phyloP scores from a whole-genome alignment of 1,140 invertebrate genomes.

The Lordiphosa clarofinis region DNA sequence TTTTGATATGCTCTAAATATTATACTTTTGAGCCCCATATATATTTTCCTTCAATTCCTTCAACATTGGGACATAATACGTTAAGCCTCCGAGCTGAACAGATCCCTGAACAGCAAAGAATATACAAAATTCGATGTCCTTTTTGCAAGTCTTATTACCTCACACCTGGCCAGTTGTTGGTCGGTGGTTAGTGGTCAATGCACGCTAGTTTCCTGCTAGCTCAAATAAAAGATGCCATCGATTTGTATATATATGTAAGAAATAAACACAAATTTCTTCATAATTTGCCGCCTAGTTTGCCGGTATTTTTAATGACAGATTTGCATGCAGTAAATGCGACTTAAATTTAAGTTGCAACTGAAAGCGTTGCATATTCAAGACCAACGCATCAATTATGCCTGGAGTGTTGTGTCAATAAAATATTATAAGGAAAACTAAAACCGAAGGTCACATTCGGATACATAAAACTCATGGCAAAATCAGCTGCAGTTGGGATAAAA shows the following conservation, averaged over 20 bases:
- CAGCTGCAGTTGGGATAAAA: slow-evolving; percentile 68
- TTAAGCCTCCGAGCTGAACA: too few species aligned
- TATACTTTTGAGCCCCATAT: too few species aligned
- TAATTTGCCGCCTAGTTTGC: slow-evolving; percentile 52
- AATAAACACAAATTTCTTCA: slow-evolving; percentile 22
- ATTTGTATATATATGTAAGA: slow-evolving; percentile 36
- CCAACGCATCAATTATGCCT: slow-evolving; percentile 8
- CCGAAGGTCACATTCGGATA: slow-evolving; percentile 42
- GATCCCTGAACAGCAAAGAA: too few species aligned
- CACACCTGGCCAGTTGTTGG: too few species aligned
- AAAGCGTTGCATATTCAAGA: slow-evolving; percentile 7
- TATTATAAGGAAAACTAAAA: slow-evolving; percentile 18
- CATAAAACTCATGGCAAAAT: slow-evolving; percentile 35
- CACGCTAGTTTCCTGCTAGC: slow-evolving; percentile 48
- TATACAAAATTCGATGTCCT: slow-evolving; percentile 1
- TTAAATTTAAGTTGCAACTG: slow-evolving; percentile 1
- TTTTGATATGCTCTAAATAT: too few species aligned
- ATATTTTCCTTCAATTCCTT: too few species aligned
- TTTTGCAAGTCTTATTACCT: neutral
- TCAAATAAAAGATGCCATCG: slow-evolving; percentile 57
- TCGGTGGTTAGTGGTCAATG: slow-evolving; percentile 53
- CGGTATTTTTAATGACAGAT: slow-evolving; percentile 43
- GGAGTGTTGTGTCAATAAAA: slow-evolving; percentile 40
- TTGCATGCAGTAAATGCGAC: slow-evolving; percentile 27
- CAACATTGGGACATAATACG: too few species aligned